Conservation (phyloP, 2,797 vertebrate species). For the Sarcoramphus papa region DNA sequence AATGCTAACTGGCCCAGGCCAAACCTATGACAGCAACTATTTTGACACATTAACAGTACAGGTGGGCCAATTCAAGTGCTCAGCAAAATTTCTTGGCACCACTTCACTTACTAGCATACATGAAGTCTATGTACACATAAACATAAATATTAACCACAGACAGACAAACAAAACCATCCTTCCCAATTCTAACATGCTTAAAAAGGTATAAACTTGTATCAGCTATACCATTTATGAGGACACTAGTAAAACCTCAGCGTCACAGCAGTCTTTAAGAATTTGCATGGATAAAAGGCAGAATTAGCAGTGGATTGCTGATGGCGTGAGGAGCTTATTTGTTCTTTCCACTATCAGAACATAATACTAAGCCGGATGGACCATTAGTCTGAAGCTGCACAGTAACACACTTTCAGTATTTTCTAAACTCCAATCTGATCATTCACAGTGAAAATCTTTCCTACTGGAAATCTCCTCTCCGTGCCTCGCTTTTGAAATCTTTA, state of each 20-base stretch:
- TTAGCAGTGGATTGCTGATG: neutral
- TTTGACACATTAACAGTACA: neutral
- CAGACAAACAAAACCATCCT: neutral
- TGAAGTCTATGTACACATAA: neutral
- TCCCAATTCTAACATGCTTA: neutral
- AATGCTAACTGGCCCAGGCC: accelerated
- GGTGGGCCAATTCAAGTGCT: neutral
- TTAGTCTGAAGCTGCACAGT: neutral
- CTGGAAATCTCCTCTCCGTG: neutral
- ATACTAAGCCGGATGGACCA: neutral
- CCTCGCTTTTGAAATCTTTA: neutral
- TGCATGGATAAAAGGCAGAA: neutral
- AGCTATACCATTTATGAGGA: neutral
- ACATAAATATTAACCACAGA: neutral
- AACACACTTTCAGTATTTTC: neutral
- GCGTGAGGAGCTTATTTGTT: neutral
- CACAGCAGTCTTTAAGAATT: neutral
- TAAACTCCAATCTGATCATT: neutral
- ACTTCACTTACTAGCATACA: neutral
- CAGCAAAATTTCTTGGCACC: neutral
- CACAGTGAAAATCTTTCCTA: neutral
- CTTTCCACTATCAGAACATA: neutral
- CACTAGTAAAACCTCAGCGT: neutral
- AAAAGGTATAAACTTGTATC: neutral
- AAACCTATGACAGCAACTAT: neutral